Percentiles rank a stretch among this genome's conserved stretches.
phyloP scores from a whole-genome alignment of 2,888 invertebrate genomes.

The Pyrgus malvae region DNA sequence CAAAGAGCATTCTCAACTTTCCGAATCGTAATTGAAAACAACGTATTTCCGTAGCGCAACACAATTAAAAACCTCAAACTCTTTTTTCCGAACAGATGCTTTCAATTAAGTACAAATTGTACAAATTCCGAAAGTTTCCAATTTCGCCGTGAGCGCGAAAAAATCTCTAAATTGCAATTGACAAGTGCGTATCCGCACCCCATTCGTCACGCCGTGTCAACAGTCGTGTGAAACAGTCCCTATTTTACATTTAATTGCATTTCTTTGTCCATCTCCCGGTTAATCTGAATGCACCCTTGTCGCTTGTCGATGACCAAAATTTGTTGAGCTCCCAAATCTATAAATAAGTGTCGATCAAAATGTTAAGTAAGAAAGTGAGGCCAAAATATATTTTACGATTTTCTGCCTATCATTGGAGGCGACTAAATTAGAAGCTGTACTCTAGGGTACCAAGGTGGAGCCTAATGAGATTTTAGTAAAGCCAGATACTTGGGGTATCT shows the following conservation, averaged over 20 bases:
- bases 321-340: conserved; percentile 36
- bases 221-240: conserved; percentile 75
- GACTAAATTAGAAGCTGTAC: no score
- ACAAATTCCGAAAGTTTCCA: conserved; percentile 24
- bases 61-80: conserved; percentile 9
- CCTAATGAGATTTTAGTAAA: no score
- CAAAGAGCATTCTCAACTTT: no score
- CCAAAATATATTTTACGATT: no score
- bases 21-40: no score
- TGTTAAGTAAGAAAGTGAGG: not conserved
- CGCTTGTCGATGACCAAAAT: conserved; percentile 44
- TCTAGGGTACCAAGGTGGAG: no score
- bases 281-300: conserved; percentile 79
- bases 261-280: conserved; percentile 78
- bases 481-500: no score
- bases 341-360: not conserved
- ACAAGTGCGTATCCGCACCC: conserved; percentile 57
- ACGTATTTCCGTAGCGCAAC: not conserved
- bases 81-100: not conserved
- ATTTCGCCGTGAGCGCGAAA: conserved; percentile 22
- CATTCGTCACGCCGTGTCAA: conserved; percentile 75
- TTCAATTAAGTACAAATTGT: conserved; percentile 20
- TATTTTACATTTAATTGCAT: conserved; percentile 82
- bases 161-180: conserved; percentile 51
- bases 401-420: no score